Conservation (phyloP, 2,797 vertebrate genomes). For the Tolypeutes matacus region DNA sequence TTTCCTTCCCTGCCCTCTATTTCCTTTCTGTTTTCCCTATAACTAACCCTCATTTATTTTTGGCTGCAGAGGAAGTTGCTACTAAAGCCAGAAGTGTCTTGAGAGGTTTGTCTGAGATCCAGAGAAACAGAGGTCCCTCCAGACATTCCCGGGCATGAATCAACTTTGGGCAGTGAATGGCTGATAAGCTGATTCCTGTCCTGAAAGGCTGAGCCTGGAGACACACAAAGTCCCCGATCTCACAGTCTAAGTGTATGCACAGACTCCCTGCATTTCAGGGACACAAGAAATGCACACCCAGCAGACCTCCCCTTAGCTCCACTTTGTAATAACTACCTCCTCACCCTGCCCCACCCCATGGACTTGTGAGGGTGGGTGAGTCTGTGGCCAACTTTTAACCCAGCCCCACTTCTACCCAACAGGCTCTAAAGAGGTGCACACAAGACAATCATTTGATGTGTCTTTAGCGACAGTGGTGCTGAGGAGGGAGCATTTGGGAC, state of each 20-base stretch:
- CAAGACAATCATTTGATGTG: background rate
- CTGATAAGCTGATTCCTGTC: background rate
- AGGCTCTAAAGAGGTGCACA: background rate
- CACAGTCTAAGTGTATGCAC: no score
- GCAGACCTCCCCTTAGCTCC: background rate
- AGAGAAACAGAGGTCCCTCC: background rate
- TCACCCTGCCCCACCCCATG: background rate
- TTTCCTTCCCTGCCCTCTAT: background rate
- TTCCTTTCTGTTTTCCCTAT: background rate
- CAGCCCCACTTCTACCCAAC: background rate
- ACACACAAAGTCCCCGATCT: background rate
- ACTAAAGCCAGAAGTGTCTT: slow-evolving; percentile 29
- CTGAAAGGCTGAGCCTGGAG: background rate
- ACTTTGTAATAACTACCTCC: background rate
- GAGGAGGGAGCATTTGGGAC: background rate
- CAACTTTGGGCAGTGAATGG: background rate
- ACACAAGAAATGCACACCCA: rapidly evolving
- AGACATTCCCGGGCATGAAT: background rate
- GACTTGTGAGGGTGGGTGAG: background rate
- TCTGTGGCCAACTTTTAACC: background rate
- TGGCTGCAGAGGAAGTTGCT: slow-evolving; percentile 46
- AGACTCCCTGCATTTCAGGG: background rate
- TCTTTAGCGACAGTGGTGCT: background rate
- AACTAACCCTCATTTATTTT: slow-evolving; percentile 50
- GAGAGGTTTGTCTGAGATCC: background rate